Conservation (phyloP, 2,888 invertebrate species). For the Harpalus rufipes region DNA sequence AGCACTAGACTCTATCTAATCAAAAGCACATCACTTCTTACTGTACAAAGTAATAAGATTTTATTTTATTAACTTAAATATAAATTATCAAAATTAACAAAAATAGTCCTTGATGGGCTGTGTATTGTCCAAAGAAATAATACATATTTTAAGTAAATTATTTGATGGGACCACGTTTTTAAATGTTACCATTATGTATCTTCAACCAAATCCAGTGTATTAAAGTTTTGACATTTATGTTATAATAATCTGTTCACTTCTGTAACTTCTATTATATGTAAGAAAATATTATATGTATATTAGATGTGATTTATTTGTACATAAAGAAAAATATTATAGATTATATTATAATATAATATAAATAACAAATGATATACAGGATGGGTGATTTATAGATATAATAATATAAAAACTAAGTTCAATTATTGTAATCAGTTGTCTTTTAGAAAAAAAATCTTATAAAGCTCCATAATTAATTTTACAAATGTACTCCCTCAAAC, state of each 20-base stretch:
- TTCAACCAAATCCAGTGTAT: constrained; percentile 34
- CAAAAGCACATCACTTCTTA: constrained; percentile 52
- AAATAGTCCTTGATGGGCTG: constrained; percentile 58
- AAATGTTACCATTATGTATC: constrained; percentile 56
- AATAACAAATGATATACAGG: not conserved
- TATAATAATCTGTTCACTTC: constrained; percentile 13
- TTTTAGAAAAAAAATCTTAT: too few species aligned
- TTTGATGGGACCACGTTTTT: constrained; percentile 58
- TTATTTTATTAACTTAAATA: constrained; percentile 24
- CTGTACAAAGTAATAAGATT: constrained; percentile 31
- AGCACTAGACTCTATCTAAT: constrained; percentile 80
- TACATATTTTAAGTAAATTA: constrained; percentile 52
- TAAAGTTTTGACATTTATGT: constrained; percentile 10
- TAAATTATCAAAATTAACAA: constrained; percentile 39
- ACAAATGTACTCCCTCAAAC: too few species aligned
- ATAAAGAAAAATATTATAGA: constrained; percentile 28
- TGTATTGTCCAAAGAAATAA: constrained; percentile 62
- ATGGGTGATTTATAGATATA: too few species aligned
- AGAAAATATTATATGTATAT: constrained; percentile 41
- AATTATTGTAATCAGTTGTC: too few species aligned
- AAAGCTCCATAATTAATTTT: too few species aligned
- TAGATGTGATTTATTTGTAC: constrained; percentile 57
- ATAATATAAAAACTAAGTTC: too few species aligned
- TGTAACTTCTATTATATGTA: constrained; percentile 15
- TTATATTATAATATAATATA: constrained; percentile 17